These are phyloP conservation scores for Chionodraco myersi DNA, from an alignment of 2,113 vertebrate genomes.

Conservation along the genomic window DNA sequence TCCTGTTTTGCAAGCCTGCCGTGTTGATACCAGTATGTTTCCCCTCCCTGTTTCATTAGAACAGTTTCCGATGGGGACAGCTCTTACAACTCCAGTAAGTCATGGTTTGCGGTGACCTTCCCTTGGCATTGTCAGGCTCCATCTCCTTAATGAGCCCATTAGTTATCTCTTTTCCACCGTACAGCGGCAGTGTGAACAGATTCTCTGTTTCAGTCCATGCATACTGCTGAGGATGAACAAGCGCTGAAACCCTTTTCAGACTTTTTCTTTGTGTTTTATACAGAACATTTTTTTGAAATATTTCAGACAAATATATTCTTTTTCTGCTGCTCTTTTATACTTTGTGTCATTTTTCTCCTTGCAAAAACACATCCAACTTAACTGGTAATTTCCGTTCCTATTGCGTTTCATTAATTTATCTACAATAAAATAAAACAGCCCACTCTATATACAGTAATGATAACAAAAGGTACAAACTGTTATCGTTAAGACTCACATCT, in stretches of 20 bases:
- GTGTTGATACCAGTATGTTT: conserved; percentile 74
- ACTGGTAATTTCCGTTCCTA: not conserved
- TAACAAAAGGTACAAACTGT: not conserved
- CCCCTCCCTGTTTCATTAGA: conserved; percentile 90
- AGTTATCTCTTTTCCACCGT: conserved; percentile 58
- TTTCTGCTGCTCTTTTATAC: conserved; percentile 13
- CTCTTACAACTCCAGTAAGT: conserved; percentile 92
- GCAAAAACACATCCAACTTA: conserved; percentile 34
- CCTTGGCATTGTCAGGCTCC: conserved; percentile 68
- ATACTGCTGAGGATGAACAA: conserved; percentile 39
- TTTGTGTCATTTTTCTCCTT: not conserved
- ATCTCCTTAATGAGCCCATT: conserved; percentile 75
- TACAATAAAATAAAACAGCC: not conserved
- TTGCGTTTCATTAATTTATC: no score
- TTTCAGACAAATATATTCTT: conserved; percentile 14
- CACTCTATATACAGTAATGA: not conserved
- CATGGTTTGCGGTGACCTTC: conserved; percentile 79
- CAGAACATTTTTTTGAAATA: not conserved
- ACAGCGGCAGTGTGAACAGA: conserved; percentile 60
- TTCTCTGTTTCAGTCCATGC: conserved; percentile 50
- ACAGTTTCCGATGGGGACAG: conserved; percentile 87
- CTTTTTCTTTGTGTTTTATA: conserved; percentile 30
- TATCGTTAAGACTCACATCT: not conserved
- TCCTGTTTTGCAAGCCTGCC: conserved; percentile 32
- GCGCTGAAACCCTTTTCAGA: conserved; percentile 18